Percentiles rank a stretch among this genome's conserved stretches.
These are phyloP conservation scores for Cacoxenus indagator DNA, from an alignment of 2,888 invertebrate genomes.

Conservation along the genomic window DNA sequence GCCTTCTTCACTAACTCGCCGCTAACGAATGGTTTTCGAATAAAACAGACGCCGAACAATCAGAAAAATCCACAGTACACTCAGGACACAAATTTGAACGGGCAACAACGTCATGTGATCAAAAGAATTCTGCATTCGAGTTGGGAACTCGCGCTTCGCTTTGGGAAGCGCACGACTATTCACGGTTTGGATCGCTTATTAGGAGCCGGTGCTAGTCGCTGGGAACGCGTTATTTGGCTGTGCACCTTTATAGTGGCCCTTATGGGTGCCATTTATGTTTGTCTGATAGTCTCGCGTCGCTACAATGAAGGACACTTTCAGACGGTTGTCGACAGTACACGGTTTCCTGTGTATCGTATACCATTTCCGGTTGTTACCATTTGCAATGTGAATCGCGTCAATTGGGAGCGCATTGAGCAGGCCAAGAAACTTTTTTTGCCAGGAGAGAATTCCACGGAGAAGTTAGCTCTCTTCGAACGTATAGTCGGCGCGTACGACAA, in stretches of 20 bases:
- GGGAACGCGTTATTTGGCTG: slow-evolving; percentile 63
- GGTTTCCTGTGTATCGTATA: slow-evolving; percentile 63
- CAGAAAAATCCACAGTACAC: background rate
- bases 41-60: background rate
- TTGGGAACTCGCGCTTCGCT: slow-evolving; percentile 51
- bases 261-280: slow-evolving; percentile 61
- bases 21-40: slow-evolving; percentile 32
- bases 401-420: slow-evolving; percentile 62
- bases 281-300: slow-evolving; percentile 62
- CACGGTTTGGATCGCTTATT: slow-evolving; percentile 64
- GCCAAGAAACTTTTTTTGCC: slow-evolving; percentile 61
- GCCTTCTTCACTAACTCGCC: slow-evolving; percentile 37
- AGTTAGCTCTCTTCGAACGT: slow-evolving; percentile 51
- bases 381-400: slow-evolving; percentile 67
- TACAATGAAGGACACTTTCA: slow-evolving; percentile 63
- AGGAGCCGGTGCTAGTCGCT: slow-evolving; percentile 44
- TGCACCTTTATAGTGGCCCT: slow-evolving; percentile 59
- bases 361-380: slow-evolving; percentile 67
- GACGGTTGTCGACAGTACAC: slow-evolving; percentile 68
- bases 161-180: slow-evolving; percentile 62
- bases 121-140: slow-evolving; percentile 17
- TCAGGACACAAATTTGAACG: background rate
- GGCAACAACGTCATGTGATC: slow-evolving; percentile 22
- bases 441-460: slow-evolving; percentile 39
- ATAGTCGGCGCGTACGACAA: slow-evolving; percentile 60